Conservation (phyloP, 2,797 vertebrate species). For the Microtus obscurus region DNA sequence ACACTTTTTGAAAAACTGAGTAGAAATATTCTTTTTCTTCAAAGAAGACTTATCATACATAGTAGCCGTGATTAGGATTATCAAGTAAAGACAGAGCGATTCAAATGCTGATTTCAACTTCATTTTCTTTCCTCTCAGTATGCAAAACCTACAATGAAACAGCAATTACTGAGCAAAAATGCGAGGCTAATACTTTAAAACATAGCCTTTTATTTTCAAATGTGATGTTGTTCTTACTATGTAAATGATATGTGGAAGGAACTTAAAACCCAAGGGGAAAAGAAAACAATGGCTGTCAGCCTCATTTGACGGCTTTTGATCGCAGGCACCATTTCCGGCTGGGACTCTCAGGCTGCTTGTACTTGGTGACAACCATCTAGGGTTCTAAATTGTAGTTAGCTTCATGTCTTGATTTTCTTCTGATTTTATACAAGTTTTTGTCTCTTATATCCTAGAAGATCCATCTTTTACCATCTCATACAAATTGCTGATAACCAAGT, state of each 20-base stretch:
- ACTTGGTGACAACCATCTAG: too few relatives aligned
- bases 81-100: neutral
- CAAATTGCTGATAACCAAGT: neutral
- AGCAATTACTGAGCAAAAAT: neutral
- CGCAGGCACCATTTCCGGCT: neutral
- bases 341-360: neutral
- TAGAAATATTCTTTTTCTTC: neutral
- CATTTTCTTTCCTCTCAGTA: conserved; percentile 16
- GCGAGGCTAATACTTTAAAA: neutral
- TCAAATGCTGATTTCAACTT: conserved; percentile 34
- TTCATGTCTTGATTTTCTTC: neutral
- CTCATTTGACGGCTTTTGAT: neutral
- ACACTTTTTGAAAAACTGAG: conserved; percentile 58
- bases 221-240: conserved; percentile 2
- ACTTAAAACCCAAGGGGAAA: neutral
- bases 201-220: neutral
- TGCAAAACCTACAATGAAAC: neutral
- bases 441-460: conserved; percentile 10
- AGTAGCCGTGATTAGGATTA: neutral
- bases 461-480: neutral
- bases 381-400: neutral
- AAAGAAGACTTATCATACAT: conserved; percentile 46
- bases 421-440: neutral
- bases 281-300: neutral
- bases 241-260: neutral